These are phyloP conservation scores for Ophion ventricosus DNA, from an alignment of 2,888 invertebrate species.

Conservation along the genomic window DNA sequence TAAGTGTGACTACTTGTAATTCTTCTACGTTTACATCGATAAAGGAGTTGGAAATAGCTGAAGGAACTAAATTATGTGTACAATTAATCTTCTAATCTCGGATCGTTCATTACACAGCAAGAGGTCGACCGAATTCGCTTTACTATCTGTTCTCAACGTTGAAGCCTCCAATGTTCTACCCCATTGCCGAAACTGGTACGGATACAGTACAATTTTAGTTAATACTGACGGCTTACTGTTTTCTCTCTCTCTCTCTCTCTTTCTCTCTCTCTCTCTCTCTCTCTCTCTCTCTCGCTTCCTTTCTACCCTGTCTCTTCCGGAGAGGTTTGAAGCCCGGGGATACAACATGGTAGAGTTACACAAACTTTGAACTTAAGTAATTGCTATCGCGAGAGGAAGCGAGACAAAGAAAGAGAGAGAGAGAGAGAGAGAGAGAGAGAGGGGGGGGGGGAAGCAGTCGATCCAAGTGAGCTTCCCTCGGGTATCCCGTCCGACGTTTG, in stretches of 20 bases:
- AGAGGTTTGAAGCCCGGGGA: conserved; percentile 56
- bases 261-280: neutral
- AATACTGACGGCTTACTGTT: conserved; percentile 32
- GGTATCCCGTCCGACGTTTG: conserved; percentile 55
- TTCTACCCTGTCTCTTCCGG: conserved; percentile 13
- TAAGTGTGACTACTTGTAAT: neutral
- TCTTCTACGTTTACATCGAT: conserved; percentile 6
- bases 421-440: conserved; percentile 13
- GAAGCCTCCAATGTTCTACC: conserved; percentile 43
- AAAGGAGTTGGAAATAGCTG: conserved; percentile 6
- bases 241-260: conserved; percentile 12
- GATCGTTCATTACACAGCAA: conserved; percentile 43
- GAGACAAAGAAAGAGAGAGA: conserved; percentile 12
- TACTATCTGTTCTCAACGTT: conserved; percentile 27
- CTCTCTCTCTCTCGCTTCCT: no score
- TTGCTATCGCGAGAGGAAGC: conserved; percentile 64
- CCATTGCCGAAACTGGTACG: conserved; percentile 56
- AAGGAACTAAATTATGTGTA: conserved; percentile 38
- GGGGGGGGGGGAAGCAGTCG: conserved; percentile 33
- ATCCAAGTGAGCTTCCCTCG: conserved; percentile 62
- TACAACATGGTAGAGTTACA: conserved; percentile 58
- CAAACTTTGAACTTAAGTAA: conserved; percentile 73
- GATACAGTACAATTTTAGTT: conserved; percentile 59
- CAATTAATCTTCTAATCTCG: conserved; percentile 55
- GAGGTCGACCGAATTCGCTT: conserved; percentile 37